Conservation (phyloP, 1,140 invertebrate genomes). For the Drosophila paulistorum region DNA sequence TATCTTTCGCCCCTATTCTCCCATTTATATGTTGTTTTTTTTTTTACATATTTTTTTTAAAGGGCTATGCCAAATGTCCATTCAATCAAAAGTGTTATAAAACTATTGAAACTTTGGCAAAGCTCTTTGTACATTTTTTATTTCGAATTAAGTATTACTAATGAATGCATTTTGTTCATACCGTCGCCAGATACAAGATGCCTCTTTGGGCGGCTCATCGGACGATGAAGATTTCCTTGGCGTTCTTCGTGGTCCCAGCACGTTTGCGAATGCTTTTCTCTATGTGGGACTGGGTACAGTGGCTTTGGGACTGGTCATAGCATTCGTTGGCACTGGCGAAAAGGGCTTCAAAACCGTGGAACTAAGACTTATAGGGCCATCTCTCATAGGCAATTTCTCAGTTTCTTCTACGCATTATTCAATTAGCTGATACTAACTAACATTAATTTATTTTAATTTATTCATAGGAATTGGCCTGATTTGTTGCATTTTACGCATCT, state of each 20-base stretch:
- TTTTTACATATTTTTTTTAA: not conserved
- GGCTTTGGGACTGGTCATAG: constrained; percentile 92
- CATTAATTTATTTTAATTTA: not conserved
- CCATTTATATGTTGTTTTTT: not conserved
- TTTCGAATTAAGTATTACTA: not conserved
- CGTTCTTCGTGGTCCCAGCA: constrained; percentile 85
- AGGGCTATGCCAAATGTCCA: not conserved
- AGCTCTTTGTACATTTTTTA: not conserved
- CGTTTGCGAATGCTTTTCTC: constrained; percentile 89
- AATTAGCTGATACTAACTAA: not conserved
- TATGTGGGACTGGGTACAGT: constrained; percentile 93
- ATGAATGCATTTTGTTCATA: not conserved
- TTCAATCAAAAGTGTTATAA: not conserved
- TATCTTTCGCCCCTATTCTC: not conserved
- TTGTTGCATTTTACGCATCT: constrained; percentile 86
- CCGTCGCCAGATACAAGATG: constrained; percentile 77
- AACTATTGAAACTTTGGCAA: not conserved
- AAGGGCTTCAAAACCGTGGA: constrained; percentile 94
- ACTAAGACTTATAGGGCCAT: constrained; percentile 91
- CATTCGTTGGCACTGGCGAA: constrained; percentile 94
- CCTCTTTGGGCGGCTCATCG: constrained; percentile 82
- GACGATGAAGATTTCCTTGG: constrained; percentile 84
- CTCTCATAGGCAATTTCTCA: constrained; percentile 84
- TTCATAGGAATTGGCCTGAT: constrained; percentile 84
- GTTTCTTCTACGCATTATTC: not conserved